phyloP scores from a whole-genome alignment of 2,888 invertebrate genomes.

The Noctua janthina region DNA sequence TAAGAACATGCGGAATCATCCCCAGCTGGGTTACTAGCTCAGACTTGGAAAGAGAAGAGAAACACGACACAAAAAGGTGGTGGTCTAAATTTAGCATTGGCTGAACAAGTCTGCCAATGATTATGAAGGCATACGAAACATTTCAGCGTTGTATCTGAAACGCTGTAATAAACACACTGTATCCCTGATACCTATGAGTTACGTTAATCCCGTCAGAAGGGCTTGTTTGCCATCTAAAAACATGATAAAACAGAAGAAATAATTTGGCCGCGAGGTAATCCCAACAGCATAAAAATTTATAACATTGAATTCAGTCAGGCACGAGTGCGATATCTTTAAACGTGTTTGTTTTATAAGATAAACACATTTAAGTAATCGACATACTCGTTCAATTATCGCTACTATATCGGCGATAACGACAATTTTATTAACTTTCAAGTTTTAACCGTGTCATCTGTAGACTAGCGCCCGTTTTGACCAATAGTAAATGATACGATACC shows the following conservation, averaged over 20 bases:
- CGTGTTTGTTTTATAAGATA: constrained; percentile 20
- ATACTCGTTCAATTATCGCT: constrained; percentile 17
- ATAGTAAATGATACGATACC: neutral
- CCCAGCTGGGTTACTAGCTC: too few relatives aligned
- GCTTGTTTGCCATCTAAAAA: neutral
- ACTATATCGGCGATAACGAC: neutral
- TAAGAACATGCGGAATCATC: too few relatives aligned
- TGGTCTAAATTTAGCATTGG: too few relatives aligned
- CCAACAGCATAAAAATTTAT: neutral
- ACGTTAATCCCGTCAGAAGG: too few relatives aligned
- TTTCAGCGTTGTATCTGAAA: too few relatives aligned
- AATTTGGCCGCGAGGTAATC: neutral
- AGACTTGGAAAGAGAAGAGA: too few relatives aligned
- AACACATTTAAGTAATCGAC: neutral
- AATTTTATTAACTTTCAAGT: neutral
- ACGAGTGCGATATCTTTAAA: neutral
- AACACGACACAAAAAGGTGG: too few relatives aligned
- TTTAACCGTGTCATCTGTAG: neutral
- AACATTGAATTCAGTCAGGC: neutral
- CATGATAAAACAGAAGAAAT: neutral
- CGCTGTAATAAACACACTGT: too few relatives aligned
- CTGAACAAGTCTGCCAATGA: too few relatives aligned
- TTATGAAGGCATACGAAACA: too few relatives aligned
- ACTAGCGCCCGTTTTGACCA: neutral
- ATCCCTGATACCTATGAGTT: too few relatives aligned